These are phyloP conservation scores for Lathronympha strigana DNA, from an alignment of 2,888 invertebrate species.

Conservation along the genomic window DNA sequence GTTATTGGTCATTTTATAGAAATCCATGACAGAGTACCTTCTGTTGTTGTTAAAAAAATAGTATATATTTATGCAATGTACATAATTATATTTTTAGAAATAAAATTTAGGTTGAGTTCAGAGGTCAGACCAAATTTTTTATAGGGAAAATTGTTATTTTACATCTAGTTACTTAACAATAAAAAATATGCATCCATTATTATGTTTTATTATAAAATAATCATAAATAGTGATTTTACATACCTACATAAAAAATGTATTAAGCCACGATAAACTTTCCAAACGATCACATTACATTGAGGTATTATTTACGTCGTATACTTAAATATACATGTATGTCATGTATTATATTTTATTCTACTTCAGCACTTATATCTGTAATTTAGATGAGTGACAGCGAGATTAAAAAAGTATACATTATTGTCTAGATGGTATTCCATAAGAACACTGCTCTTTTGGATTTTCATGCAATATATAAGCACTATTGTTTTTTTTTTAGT, in stretches of 20 bases:
- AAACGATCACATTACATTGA: conserved; percentile 7
- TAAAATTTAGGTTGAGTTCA: background rate
- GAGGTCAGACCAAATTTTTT: conserved; percentile 9
- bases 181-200: conserved; percentile 21
- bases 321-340: too few relatives aligned
- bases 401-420: too few relatives aligned
- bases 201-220: conserved; percentile 17
- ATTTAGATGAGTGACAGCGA: too few relatives aligned
- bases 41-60: conserved; percentile 16
- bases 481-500: too few relatives aligned
- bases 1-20: background rate
- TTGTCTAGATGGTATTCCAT: too few relatives aligned
- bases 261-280: background rate
- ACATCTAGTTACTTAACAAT: conserved; percentile 18
- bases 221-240: background rate
- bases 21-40: conserved; percentile 12
- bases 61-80: conserved; percentile 19
- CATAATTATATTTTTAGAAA: conserved; percentile 12
- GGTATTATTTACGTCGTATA: background rate
- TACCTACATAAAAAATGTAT: background rate
- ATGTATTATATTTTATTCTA: too few relatives aligned
- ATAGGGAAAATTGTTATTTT: conserved; percentile 7
- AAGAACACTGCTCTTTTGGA: too few relatives aligned
- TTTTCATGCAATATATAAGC: too few relatives aligned
- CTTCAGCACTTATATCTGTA: too few relatives aligned